These are phyloP conservation scores for Nymphalis c-album DNA, from an alignment of 2,888 invertebrate genomes.

Conservation along the genomic window DNA sequence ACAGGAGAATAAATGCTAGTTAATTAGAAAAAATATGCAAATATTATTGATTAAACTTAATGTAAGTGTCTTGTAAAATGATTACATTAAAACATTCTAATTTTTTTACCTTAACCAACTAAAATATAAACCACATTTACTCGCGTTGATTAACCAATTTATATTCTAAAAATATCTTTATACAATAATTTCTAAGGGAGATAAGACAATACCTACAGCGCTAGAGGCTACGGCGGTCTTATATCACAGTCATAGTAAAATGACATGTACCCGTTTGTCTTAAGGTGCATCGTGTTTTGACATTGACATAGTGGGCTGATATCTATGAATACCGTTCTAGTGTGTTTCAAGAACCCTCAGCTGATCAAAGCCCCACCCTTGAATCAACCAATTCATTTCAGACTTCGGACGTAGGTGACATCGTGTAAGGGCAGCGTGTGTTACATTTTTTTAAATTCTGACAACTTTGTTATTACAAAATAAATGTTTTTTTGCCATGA, in stretches of 20 bases:
- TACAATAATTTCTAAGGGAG: slow-evolving; percentile 24
- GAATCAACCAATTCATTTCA: slow-evolving; percentile 52
- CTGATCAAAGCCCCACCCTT: slow-evolving; percentile 57
- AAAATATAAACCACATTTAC: slow-evolving; percentile 3
- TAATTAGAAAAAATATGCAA: no score
- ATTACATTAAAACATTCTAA: not conserved
- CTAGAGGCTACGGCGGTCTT: slow-evolving; percentile 1
- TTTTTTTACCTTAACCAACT: not conserved
- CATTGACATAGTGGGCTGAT: slow-evolving; percentile 36
- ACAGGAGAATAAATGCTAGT: no score
- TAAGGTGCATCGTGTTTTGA: slow-evolving; percentile 43
- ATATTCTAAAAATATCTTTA: slow-evolving; percentile 18
- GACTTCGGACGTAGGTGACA: not conserved
- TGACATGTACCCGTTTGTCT: slow-evolving; percentile 37
- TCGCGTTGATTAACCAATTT: slow-evolving; percentile 11
- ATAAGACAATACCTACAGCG: slow-evolving; percentile 22
- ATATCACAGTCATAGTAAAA: slow-evolving; percentile 30
- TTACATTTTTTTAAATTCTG: not conserved
- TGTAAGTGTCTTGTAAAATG: not conserved
- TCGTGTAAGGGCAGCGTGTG: not conserved
- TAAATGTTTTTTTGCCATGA: no score
- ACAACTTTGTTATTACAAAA: not conserved
- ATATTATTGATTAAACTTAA: no score
- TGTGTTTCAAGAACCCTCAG: slow-evolving; percentile 60
- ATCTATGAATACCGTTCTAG: slow-evolving; percentile 52